Evolutionary conservation across 2,113 vertebrate species (phyloP).

Genomic region (Rutilus rutilus): DNA sequence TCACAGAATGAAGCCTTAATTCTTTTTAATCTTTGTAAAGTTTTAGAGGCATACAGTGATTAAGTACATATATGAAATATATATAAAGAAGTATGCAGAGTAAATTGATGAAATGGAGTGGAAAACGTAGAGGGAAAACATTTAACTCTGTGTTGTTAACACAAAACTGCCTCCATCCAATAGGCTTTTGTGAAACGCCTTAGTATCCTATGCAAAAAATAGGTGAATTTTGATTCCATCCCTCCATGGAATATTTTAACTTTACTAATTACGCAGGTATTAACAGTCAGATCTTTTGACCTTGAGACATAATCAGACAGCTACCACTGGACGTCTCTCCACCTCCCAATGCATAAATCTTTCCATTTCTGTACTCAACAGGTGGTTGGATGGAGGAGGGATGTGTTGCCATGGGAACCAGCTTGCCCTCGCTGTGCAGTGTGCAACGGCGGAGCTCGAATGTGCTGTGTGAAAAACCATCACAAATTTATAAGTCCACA

Average conservation of each 20-base stretch:
- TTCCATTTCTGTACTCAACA: constrained; percentile 73
- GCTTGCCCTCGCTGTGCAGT: constrained; percentile 52
- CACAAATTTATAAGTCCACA: not conserved
- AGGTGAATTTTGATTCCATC: not conserved
- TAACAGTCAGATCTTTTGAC: constrained; percentile 25
- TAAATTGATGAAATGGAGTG: not conserved
- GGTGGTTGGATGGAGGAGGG: constrained; percentile 72
- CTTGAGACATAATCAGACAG: constrained; percentile 16
- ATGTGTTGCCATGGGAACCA: constrained; percentile 74
- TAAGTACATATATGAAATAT: not conserved
- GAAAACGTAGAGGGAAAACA: not conserved
- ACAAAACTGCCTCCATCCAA: not conserved
- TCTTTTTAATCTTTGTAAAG: too few species aligned
- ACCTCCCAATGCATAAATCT: constrained; percentile 55
- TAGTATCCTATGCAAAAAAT: not conserved
- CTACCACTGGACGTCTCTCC: constrained; percentile 43
- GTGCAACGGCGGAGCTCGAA: constrained; percentile 41
- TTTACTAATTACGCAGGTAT: not conserved
- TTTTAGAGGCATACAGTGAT: too few species aligned
- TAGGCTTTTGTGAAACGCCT: not conserved
- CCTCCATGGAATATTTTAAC: not conserved
- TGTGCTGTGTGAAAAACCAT: not conserved
- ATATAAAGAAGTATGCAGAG: not conserved
- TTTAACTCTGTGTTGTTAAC: not conserved
- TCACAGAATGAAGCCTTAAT: not conserved